These are phyloP conservation scores for Phodopus roborovskii DNA, from an alignment of 2,113 vertebrate species.

Conservation along the genomic window DNA sequence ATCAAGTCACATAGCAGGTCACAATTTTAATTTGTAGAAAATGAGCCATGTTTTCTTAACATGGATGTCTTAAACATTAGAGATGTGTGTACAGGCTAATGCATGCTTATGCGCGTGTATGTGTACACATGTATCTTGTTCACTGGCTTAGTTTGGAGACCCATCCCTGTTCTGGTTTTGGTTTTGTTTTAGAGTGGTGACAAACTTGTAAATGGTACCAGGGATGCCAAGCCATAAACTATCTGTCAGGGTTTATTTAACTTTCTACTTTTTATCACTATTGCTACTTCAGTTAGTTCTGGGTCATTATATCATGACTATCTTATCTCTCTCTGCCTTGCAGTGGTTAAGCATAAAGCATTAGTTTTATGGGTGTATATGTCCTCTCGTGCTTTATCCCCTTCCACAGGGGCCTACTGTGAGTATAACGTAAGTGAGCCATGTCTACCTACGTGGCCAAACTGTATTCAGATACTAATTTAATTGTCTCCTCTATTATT, in stretches of 20 bases:
- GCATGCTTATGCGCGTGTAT: accelerated
- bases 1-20: background rate
- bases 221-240: background rate
- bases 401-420: background rate
- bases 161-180: background rate
- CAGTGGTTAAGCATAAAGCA: background rate
- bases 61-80: background rate
- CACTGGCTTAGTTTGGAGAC: background rate
- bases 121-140: background rate
- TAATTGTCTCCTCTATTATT: constrained; percentile 51
- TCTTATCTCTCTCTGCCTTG: background rate
- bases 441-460: background rate
- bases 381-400: background rate
- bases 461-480: background rate
- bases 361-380: background rate
- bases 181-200: background rate
- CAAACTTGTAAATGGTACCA: background rate
- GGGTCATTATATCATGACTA: background rate
- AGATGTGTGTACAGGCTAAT: background rate
- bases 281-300: background rate
- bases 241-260: background rate
- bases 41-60: background rate
- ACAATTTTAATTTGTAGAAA: background rate
- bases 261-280: background rate
- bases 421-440: background rate